phyloP scores from a whole-genome alignment of 2,797 vertebrate species.

The Halcyon chelicuti region DNA sequence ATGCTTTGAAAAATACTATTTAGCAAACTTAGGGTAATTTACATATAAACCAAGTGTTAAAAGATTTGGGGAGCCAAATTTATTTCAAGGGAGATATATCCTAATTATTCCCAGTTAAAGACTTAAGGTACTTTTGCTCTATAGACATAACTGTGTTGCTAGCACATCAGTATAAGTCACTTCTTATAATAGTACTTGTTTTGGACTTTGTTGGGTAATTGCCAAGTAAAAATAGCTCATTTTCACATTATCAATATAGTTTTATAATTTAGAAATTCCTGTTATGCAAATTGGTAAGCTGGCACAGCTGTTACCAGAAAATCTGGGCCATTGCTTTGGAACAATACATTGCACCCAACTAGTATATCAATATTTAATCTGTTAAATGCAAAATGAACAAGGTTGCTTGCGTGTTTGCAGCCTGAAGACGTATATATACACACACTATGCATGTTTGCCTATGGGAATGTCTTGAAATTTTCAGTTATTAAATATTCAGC shows the following conservation, averaged over 20 bases:
- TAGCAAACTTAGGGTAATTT: background rate
- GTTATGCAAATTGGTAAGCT: background rate
- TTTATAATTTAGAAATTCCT: background rate
- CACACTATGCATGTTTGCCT: background rate
- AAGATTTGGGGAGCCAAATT: background rate
- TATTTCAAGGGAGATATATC: background rate
- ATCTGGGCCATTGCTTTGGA: background rate
- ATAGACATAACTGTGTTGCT: background rate
- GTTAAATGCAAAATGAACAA: background rate
- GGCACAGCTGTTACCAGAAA: background rate
- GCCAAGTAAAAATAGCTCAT: background rate
- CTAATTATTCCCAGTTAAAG: background rate
- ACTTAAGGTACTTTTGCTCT: background rate
- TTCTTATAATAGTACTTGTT: background rate
- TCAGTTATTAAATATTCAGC: background rate
- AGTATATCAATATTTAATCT: background rate
- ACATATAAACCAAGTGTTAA: background rate
- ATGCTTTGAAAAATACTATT: background rate
- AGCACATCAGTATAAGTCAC: background rate
- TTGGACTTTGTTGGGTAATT: background rate
- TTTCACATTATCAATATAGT: background rate
- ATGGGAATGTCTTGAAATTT: background rate
- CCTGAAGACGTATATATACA: background rate
- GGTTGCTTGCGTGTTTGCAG: accelerated
- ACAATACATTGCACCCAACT: background rate